A percentile compares a stretch with the other conserved stretches of the same genome.
These are phyloP conservation scores for Tragelaphus scriptus DNA, from an alignment of 2,113 vertebrate species.

Conservation along the genomic window DNA sequence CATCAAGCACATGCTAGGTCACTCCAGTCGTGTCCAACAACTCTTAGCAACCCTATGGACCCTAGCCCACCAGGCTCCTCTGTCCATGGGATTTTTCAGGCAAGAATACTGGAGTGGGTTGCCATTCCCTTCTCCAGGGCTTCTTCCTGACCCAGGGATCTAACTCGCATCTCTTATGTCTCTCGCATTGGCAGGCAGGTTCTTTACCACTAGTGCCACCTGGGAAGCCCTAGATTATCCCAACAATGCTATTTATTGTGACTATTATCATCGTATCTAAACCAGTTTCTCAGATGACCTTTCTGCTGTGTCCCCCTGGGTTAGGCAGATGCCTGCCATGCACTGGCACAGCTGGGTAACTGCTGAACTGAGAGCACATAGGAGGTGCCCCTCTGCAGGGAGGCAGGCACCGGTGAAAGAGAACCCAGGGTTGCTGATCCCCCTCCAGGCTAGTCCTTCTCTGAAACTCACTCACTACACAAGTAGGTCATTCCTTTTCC, in stretches of 20 bases:
- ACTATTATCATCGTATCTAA: neutral
- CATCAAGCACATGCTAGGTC: neutral
- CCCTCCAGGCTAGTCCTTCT: neutral
- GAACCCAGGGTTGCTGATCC: neutral
- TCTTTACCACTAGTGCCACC: neutral
- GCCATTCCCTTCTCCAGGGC: neutral
- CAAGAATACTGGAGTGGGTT: neutral
- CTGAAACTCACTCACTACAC: neutral
- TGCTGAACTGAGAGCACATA: no score
- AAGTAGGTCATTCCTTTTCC: no score
- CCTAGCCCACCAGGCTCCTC: neutral
- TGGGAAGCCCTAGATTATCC: neutral
- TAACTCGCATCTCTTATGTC: neutral
- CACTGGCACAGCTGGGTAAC: neutral
- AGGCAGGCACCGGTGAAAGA: neutral
- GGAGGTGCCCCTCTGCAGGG: neutral
- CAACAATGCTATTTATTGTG: neutral
- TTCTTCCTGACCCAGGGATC: neutral
- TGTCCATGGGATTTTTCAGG: neutral
- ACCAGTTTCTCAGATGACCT: neutral
- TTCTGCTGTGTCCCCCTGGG: neutral
- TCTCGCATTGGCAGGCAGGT: neutral
- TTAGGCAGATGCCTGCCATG: neutral
- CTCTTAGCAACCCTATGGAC: neutral
- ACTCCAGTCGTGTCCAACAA: accelerated